Evolutionary conservation across 23 tunicate genomes (phyloP).

Genomic region (Halocynthia aurantium): DNA sequence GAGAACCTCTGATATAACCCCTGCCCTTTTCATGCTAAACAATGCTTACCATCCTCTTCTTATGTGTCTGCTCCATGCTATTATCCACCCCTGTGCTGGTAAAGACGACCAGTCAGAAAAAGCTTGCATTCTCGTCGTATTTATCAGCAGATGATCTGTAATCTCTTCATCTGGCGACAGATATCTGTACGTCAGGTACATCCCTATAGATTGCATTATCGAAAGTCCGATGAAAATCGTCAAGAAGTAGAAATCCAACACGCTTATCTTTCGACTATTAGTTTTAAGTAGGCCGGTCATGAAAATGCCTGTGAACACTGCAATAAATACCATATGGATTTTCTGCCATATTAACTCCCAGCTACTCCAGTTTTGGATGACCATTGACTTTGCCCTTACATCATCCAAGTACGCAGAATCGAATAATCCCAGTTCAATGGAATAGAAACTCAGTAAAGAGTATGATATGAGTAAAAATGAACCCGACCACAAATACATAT

Average conservation of each 20-base stretch:
- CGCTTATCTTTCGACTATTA: conserved; percentile 32
- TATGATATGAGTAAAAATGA: too few relatives aligned
- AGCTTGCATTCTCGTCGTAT: conserved; percentile 15
- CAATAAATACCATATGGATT: neutral
- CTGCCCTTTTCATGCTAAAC: neutral
- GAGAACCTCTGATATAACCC: too few relatives aligned
- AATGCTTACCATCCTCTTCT: conserved; percentile 73
- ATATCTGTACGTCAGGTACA: conserved; percentile 7
- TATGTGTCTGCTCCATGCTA: conserved; percentile 72
- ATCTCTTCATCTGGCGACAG: neutral
- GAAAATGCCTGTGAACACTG: neutral
- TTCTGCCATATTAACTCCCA: conserved; percentile 8
- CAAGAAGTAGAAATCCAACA: conserved; percentile 44
- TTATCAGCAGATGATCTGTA: neutral
- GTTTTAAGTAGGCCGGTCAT: conserved; percentile 5
- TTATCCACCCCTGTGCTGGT: conserved; percentile 56
- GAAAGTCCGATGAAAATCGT: conserved; percentile 44
- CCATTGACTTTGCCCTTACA: neutral
- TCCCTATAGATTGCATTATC: conserved; percentile 25
- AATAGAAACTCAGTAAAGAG: neutral
- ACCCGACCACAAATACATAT: too few relatives aligned
- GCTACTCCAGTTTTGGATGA: neutral
- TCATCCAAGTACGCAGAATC: conserved; percentile 15
- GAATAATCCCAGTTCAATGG: conserved; percentile 10
- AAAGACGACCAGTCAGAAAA: conserved; percentile 58